A percentile compares a stretch with the other conserved stretches of the same genome.
Conservation (phyloP, 2,797 vertebrate genomes). For the Rallus crepitans region DNA sequence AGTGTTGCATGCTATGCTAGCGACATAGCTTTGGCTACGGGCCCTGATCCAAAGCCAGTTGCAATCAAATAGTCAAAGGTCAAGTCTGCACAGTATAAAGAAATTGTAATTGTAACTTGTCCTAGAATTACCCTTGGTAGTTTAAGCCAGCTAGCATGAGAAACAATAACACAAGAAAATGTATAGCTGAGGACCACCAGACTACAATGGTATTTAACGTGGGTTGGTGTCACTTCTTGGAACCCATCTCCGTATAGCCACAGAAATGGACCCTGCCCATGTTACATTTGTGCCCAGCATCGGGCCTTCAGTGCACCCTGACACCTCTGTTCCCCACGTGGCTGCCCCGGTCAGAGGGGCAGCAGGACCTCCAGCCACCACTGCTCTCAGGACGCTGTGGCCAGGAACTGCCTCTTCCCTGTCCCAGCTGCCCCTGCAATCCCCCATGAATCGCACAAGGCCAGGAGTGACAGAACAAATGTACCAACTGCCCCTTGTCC, state of each 20-base stretch:
- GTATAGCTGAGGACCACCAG: not conserved
- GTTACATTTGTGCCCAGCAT: not conserved
- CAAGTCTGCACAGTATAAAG: conserved; percentile 53
- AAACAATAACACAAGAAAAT: not conserved
- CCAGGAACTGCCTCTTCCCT: not conserved
- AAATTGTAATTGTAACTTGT: conserved; percentile 49
- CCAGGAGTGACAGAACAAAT: not conserved
- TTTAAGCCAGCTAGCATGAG: conserved; percentile 21
- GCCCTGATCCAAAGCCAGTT: conserved; percentile 62
- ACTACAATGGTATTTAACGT: not conserved
- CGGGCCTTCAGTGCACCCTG: not conserved
- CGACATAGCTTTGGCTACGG: conserved; percentile 29
- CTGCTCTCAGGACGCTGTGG: not conserved
- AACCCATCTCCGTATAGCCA: accelerated
- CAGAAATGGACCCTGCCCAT: accelerated
- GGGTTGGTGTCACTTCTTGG: not conserved
- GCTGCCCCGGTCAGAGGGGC: not conserved
- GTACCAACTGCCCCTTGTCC: not conserved
- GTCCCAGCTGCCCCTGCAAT: not conserved
- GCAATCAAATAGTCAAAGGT: conserved; percentile 63
- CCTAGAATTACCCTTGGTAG: conserved; percentile 55
- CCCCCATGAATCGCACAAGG: accelerated
- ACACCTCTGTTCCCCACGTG: accelerated
- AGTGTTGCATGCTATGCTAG: conserved; percentile 35
- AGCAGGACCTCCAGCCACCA: not conserved